Percentiles rank a stretch among this genome's conserved stretches.
Conservation (phyloP, 1,140 invertebrate genomes). For the Nixonia krombeini region DNA sequence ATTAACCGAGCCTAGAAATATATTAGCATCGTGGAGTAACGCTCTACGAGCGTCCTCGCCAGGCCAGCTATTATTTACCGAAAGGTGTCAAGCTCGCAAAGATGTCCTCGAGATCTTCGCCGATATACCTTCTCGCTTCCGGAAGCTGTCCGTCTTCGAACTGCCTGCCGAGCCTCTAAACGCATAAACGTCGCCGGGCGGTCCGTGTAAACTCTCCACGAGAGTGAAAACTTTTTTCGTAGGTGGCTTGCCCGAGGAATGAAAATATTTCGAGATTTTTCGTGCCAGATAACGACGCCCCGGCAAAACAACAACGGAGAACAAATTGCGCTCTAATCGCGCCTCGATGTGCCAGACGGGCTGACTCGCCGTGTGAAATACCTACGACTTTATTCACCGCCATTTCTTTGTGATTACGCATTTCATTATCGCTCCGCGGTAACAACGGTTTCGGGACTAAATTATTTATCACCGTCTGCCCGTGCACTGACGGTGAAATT, state of each 20-base stretch:
- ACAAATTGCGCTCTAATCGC: neutral
- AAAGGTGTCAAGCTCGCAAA: slow-evolving; percentile 33
- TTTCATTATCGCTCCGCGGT: too few species aligned
- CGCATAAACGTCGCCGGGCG: slow-evolving; percentile 39
- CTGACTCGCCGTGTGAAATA: too few species aligned
- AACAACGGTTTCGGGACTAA: too few species aligned
- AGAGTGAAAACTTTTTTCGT: slow-evolving; percentile 13
- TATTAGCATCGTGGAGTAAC: slow-evolving; percentile 22
- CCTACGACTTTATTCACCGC: too few species aligned
- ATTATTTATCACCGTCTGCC: too few species aligned
- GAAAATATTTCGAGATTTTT: slow-evolving; percentile 26
- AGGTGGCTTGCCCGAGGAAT: slow-evolving; percentile 6
- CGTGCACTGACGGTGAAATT: too few species aligned
- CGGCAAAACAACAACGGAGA: neutral
- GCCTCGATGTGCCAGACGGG: too few species aligned
- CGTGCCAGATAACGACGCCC: slow-evolving; percentile 3
- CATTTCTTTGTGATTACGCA: too few species aligned
- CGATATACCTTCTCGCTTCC: slow-evolving; percentile 65
- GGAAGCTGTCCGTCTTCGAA: slow-evolving; percentile 64
- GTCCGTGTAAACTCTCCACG: slow-evolving; percentile 21
- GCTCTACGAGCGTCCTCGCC: neutral
- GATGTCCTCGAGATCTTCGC: slow-evolving; percentile 43
- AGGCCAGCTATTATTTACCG: slow-evolving; percentile 15
- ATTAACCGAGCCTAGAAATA: slow-evolving; percentile 29
- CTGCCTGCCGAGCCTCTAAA: slow-evolving; percentile 28